A percentile compares a stretch with the other conserved stretches of the same genome.
Evolutionary conservation across 2,888 invertebrate genomes (phyloP).

Genomic region (Diarsia dahlii): DNA sequence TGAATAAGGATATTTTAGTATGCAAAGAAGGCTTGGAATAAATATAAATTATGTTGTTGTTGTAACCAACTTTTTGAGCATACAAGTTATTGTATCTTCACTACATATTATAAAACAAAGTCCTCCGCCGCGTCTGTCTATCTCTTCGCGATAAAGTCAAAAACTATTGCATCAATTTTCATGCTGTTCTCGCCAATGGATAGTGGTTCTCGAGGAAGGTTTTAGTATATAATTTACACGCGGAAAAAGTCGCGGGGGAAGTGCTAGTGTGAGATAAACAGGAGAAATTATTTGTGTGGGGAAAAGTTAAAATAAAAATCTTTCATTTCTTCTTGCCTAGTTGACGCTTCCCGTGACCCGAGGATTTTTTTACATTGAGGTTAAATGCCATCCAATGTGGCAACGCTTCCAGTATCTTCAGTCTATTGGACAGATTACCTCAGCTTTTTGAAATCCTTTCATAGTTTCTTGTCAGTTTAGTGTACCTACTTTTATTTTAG

Average conservation of each 20-base stretch:
- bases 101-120: too few relatives aligned
- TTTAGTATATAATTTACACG: too few relatives aligned
- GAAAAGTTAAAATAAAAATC: too few relatives aligned
- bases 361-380: not conserved
- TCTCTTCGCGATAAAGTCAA: too few relatives aligned
- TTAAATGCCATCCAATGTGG: not conserved
- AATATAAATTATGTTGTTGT: not conserved
- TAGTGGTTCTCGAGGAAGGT: too few relatives aligned
- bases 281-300: too few relatives aligned
- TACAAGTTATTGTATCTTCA: not conserved
- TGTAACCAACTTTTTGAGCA: not conserved
- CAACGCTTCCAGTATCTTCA: not conserved
- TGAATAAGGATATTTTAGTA: not conserved
- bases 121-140: too few relatives aligned
- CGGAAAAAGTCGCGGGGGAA: too few relatives aligned
- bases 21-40: not conserved
- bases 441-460: not conserved
- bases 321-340: not conserved
- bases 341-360: not conserved
- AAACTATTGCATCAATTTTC: too few relatives aligned
- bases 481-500: too few relatives aligned
- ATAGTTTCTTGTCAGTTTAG: not conserved
- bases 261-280: not conserved
- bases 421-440: too few relatives aligned
- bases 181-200: too few relatives aligned